Evolutionary conservation across 2,113 vertebrate species (phyloP).

Genomic region (Thinocorus orbignyianus): DNA sequence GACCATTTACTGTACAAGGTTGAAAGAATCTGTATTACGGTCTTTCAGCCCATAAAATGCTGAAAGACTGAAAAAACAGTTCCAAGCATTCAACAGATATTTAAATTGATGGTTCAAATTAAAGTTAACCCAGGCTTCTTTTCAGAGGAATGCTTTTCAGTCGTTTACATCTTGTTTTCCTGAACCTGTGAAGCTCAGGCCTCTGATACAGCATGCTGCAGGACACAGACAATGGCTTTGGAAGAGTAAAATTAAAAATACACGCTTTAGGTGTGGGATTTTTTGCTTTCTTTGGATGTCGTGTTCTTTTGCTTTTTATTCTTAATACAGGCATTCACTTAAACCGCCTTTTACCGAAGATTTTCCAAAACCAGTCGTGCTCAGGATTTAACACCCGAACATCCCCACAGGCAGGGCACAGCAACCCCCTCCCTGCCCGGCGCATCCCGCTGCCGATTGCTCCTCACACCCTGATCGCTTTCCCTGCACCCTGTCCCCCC

Average conservation of each 20-base stretch:
- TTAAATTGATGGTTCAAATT: background rate
- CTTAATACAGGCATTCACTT: background rate
- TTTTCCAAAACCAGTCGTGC: background rate
- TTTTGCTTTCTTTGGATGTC: background rate
- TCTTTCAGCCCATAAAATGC: background rate
- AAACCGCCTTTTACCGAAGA: background rate
- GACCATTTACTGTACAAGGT: background rate
- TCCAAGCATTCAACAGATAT: background rate
- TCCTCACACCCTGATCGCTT: background rate
- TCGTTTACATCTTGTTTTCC: background rate
- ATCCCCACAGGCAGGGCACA: background rate
- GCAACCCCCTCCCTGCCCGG: too few species aligned
- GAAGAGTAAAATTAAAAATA: background rate
- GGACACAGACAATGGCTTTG: background rate
- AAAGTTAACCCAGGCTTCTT: background rate
- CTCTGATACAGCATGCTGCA: background rate
- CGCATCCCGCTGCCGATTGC: background rate
- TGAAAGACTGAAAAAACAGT: background rate
- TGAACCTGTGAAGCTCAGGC: background rate
- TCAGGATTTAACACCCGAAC: too few species aligned
- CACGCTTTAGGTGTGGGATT: rapidly evolving
- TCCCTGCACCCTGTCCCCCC: too few species aligned
- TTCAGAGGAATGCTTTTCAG: background rate
- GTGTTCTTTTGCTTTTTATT: background rate
- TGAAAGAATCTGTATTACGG: background rate